Base-by-base conservation (phyloP, 2,888 invertebrate species). In the Acronicta psi region DNA sequence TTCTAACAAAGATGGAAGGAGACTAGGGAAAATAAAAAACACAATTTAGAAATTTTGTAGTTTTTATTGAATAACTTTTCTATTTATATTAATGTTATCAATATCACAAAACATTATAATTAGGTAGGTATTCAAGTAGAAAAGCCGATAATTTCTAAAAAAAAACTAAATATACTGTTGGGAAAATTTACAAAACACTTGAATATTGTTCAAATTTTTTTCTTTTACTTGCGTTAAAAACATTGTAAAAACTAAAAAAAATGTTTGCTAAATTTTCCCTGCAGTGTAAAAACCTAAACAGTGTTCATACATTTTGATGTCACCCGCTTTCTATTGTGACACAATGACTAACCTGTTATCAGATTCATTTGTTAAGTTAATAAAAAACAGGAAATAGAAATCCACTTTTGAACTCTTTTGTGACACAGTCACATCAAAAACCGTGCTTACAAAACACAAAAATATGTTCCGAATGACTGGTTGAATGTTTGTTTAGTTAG, bases 41-140 rank as follows among this genome's bases (percentile, higher is more conserved):
- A 14, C 16, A 14, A 40, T 36, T 31, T 91, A 91, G 88, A 91
- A 92, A 89, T 92, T 93, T 93, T 93, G 80, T 90, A 84, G 87
- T 92, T 91, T 91, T 92, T 92, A 91, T 92, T 92, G 90, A 92
- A 90, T 90, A 92, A 82, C 89, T 92, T 92, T 92, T 90, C 78
- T 80, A 73, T 82, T 81, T 89, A 85, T 87, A 85, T 77, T 76
- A 62, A 84, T 77, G 75, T 77, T 83, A 86, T 89, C 87, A 88
- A 86, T 93, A 93, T 93, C 93, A 92, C 93, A 92, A 90, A 73
- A 90, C 79, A 84, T 88, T 87, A 87, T 75, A 89, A 86, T 85
- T 88, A 91, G 86, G 83, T 81, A 90, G 87, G 83, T 90, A 92
- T 91, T 92, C 92, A 90, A 90, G 81, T 89, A 92, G 92, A 92